Base-by-base conservation (phyloP, 2,888 invertebrate species). In the Pandemis corylana region DNA sequence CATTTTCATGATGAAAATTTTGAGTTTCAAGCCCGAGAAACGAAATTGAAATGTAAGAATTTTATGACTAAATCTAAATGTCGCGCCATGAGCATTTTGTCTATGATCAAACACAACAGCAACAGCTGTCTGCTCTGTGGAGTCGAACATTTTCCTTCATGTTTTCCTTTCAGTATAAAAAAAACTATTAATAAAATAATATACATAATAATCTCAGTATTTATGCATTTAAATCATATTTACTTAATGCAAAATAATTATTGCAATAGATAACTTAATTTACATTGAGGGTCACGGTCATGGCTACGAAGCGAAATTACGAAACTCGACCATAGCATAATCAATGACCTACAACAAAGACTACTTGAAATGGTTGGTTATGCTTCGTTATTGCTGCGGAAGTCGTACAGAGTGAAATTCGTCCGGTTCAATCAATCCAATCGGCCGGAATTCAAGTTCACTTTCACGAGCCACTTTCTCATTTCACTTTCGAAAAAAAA, bases 401-500 rank as follows among this genome's bases (percentile, higher is more conserved):
- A 81, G 78, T 79, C 80, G 81, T 87, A 83, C 86, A 85, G 86
- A 85, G 85, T 90, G 90, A 90, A 90, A 87, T 90, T 90, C 88
- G 90, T 89, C 69, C 71, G 77, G 66, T 69, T 63, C 81, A 86
- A 87, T 86, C 84, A 85, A 83, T 82, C 87, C 84, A 85, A 83
- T 82, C 87, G 87, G 87, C 89, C 88, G 90, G 89, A 89, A 89
- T 89, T 90, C 80, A 82, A 82, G 83, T 83, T 83, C 89, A 89
- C 90, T 91, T 90, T 90, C 90, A 85, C 82, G 82, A 80, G 84
- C 86, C 82, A 88, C 91, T 90, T 91, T 90, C 90, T 88, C 86
- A 83, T 85, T 88, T 88, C 89, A 87, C 91, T 91, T 91, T 91
- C 91, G 87, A 89, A 90, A 88, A 85, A 67, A 84, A 88, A 82